Base-by-base conservation (phyloP, 2,888 invertebrate genomes). In the Salticus scenicus region DNA sequence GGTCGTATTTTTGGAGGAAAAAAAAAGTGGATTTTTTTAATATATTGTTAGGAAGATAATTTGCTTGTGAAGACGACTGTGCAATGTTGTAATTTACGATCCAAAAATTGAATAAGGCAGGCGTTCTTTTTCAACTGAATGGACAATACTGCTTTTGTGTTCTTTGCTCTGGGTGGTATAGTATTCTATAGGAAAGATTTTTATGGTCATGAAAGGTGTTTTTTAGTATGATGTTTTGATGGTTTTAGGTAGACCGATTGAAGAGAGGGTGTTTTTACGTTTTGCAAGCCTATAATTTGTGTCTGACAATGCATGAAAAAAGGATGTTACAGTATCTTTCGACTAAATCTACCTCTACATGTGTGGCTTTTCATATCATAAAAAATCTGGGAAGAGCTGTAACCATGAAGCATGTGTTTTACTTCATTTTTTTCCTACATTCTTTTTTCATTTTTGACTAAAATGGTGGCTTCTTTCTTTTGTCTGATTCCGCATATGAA, bases 41-140 rank as follows among this genome's bases (percentile, higher is more conserved):
- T n/a, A n/a, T n/a, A n/a, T n/a, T n/a, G n/a, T n/a, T n/a, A n/a
- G 70, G 70, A 81, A 64, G 74, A 41, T 81, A 81, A 75, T 81
- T 81, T 75, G 67, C 57, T 27, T 27, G 73, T 42, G 69, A 81
- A 14, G 51, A 63, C 57, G 57, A 42, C 37, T 30, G 27, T 20
- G 57, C 63, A 24, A 63, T 81, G 41, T 69, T 63, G 69, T 75
- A 75, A 81, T 81, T 81, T 70, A 81, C 42, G 31, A 63, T 41
- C 74, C 57, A 57, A 69, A 51, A 69, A 30, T 69, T 75, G 74
- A 74, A 63, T 75, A 28, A 75, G n/a, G 20, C 75, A 75, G 42
- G 66, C 66, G 63, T 66, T 75, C 33, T 37, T 20, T 24, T 67
- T 67, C 67, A n/a, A 14, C 42, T 47, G 42, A 66, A 31, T 67